Conservation (phyloP, 1,140 invertebrate species). For the Eupeodes corollae region DNA sequence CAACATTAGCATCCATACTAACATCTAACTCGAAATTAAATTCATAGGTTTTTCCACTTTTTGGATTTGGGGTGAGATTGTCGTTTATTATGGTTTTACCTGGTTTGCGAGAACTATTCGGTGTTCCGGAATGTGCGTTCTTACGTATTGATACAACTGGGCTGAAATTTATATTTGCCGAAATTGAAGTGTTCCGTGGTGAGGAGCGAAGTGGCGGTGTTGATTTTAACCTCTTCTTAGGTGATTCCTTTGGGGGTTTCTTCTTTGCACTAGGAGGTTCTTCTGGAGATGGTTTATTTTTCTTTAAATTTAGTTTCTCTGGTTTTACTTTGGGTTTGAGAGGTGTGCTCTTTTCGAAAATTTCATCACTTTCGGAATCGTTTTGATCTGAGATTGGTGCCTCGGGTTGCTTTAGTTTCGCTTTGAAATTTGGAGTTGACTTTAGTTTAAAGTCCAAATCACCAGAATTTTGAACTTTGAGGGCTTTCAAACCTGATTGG, state of each 20-base stretch:
- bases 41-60: slow-evolving; percentile 30
- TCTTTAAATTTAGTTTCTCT: no score
- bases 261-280: slow-evolving; percentile 9
- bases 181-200: slow-evolving; percentile 5
- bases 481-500: slow-evolving; percentile 42
- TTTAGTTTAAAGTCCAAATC: slow-evolving; percentile 30
- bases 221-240: neutral
- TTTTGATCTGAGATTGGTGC: slow-evolving; percentile 31
- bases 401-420: slow-evolving; percentile 1
- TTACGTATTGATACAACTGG: slow-evolving; percentile 12
- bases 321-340: no score
- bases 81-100: slow-evolving; percentile 32
- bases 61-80: slow-evolving; percentile 24
- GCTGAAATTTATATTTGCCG: slow-evolving; percentile 24
- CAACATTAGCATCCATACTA: slow-evolving; percentile 35
- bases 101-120: neutral
- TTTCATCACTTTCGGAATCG: slow-evolving; percentile 40
- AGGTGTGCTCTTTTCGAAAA: slow-evolving; percentile 3
- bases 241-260: neutral
- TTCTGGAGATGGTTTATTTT: neutral
- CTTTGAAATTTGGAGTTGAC: slow-evolving; percentile 11
- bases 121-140: neutral
- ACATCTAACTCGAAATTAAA: slow-evolving; percentile 36
- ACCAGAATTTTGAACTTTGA: slow-evolving; percentile 26
- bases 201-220: neutral